A percentile compares a stretch with the other conserved stretches of the same genome.
phyloP scores from a whole-genome alignment of 2,113 vertebrate genomes.

The Eulemur rufifrons region DNA sequence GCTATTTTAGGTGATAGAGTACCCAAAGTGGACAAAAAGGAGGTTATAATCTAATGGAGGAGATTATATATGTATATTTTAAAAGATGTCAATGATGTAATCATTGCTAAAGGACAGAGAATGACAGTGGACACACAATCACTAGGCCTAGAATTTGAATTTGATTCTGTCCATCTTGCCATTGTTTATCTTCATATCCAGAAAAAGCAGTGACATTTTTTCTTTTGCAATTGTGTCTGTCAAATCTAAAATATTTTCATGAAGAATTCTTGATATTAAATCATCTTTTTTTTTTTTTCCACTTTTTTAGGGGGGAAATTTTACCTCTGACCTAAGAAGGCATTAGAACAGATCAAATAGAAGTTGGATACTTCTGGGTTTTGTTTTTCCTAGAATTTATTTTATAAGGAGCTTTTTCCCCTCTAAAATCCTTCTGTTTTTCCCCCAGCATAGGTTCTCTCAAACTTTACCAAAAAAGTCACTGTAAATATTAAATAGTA shows the following conservation, averaged over 20 bases:
- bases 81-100: neutral
- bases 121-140: neutral
- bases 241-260: neutral
- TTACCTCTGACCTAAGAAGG: neutral
- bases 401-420: neutral
- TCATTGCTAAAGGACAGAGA: neutral
- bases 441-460: neutral
- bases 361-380: neutral
- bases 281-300: neutral
- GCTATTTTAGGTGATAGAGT: neutral
- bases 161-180: neutral
- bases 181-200: neutral
- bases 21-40: neutral
- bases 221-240: neutral
- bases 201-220: neutral
- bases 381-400: neutral
- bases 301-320: neutral
- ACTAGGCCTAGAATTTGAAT: neutral
- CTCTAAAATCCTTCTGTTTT: neutral
- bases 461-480: neutral
- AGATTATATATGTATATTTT: neutral
- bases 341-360: neutral
- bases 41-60: neutral
- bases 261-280: neutral
- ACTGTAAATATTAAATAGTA: neutral